A percentile compares a stretch with the other conserved stretches of the same genome.
Conservation (phyloP, 1,140 invertebrate genomes). For the Bombyx mandarina region DNA sequence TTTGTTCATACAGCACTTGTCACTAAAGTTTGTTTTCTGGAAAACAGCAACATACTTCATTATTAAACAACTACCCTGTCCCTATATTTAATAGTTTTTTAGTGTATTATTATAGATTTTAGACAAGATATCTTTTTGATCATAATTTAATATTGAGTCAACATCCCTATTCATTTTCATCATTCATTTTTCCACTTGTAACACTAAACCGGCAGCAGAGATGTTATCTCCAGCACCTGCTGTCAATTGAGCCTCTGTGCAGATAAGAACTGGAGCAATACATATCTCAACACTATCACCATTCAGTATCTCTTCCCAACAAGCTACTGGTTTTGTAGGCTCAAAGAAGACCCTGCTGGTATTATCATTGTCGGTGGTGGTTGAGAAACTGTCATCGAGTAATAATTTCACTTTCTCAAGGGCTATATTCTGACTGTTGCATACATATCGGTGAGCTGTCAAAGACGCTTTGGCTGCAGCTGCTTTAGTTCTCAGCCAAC, state of each 20-base stretch:
- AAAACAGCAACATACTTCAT: too few species aligned
- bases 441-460: conserved; percentile 88
- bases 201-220: conserved; percentile 85
- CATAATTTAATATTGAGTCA: too few species aligned
- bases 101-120: too few species aligned
- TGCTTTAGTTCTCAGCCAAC: conserved; percentile 84
- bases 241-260: conserved; percentile 85
- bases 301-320: conserved; percentile 81
- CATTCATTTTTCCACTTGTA: conserved; percentile 76
- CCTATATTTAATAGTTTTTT: too few species aligned
- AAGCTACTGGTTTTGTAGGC: conserved; percentile 83
- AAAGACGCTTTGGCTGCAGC: conserved; percentile 89
- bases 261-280: conserved; percentile 88
- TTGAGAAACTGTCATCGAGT: conserved; percentile 89
- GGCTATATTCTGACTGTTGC: conserved; percentile 82
- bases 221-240: conserved; percentile 92
- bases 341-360: conserved; percentile 75
- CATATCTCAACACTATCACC: conserved; percentile 78
- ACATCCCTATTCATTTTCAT: too few species aligned
- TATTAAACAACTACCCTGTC: too few species aligned
- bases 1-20: too few species aligned
- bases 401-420: conserved; percentile 79
- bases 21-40: too few species aligned
- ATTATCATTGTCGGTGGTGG: conserved; percentile 72
- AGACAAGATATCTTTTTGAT: too few species aligned